phyloP scores from a whole-genome alignment of 2,113 vertebrate genomes.

The Pachycephala philippinensis region DNA sequence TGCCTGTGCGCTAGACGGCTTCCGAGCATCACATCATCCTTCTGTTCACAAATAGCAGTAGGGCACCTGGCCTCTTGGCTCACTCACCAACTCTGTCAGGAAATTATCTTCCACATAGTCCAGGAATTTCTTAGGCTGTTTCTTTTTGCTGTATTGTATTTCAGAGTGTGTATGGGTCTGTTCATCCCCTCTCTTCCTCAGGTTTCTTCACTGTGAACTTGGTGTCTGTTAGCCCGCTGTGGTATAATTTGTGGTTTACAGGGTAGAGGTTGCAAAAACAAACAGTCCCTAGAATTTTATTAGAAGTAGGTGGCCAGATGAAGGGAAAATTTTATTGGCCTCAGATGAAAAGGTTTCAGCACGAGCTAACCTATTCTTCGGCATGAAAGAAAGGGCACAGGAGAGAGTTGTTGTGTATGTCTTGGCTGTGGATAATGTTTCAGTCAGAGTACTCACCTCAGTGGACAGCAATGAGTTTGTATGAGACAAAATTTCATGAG shows the following conservation, averaged over 20 bases:
- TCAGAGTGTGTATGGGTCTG: neutral
- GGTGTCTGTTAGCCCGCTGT: neutral
- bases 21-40: neutral
- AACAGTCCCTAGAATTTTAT: neutral
- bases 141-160: neutral
- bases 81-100: neutral
- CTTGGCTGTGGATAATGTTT: neutral
- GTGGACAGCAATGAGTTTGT: neutral
- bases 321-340: neutral
- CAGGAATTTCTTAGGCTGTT: neutral
- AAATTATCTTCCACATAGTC: neutral
- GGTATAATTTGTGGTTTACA: neutral
- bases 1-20: neutral
- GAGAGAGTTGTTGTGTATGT: neutral
- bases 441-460: neutral
- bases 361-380: neutral
- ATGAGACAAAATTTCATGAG: neutral
- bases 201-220: neutral
- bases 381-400: neutral
- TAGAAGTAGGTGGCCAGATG: neutral
- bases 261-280: neutral
- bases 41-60: neutral
- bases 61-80: neutral
- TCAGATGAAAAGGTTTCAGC: neutral
- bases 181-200: neutral